Conservation (phyloP, 2,888 invertebrate genomes). For the Fragum whitleyi region DNA sequence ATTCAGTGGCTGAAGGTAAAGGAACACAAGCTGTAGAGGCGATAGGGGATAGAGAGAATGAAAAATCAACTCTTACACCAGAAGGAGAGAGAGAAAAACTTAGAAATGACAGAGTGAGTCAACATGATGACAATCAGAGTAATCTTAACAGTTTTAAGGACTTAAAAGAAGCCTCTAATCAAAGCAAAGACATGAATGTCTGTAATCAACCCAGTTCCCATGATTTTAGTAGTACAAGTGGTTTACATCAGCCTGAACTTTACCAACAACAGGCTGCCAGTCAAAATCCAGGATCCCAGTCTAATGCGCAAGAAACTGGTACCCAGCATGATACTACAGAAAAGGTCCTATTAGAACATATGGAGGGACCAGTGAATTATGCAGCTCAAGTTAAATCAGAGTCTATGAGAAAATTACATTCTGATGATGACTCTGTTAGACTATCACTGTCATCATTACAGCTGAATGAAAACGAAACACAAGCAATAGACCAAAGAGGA, state of each 20-base stretch:
- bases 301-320: neutral
- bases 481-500: neutral
- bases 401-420: neutral
- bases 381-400: neutral
- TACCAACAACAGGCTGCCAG: neutral
- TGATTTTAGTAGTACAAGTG: conserved; percentile 1
- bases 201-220: neutral
- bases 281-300: neutral
- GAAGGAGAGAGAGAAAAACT: conserved; percentile 26
- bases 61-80: conserved; percentile 7
- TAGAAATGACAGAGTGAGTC: conserved; percentile 18
- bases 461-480: neutral
- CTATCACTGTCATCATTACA: neutral
- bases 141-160: conserved; percentile 18
- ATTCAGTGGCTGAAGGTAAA: conserved; percentile 1
- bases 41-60: conserved; percentile 2
- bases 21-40: conserved; percentile 11
- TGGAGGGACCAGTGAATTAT: conserved; percentile 1
- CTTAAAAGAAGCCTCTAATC: neutral
- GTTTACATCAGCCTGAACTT: conserved; percentile 2
- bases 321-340: neutral
- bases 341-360: conserved; percentile 2
- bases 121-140: neutral
- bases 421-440: neutral
- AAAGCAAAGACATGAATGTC: neutral